Evolutionary conservation across 2,888 invertebrate genomes (phyloP).

Genomic region (Antheraea assamensis): DNA sequence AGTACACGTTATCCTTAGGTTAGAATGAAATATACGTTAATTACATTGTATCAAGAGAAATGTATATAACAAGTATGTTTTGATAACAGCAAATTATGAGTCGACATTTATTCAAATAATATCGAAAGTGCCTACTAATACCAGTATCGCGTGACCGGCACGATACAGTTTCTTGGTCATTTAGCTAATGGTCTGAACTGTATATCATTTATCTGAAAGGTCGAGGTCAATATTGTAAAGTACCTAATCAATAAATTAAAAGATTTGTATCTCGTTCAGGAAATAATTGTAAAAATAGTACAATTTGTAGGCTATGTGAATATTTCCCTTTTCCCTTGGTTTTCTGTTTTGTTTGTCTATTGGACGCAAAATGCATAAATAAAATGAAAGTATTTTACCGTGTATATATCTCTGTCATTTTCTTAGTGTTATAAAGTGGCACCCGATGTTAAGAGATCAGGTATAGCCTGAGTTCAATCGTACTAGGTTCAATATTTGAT

Average conservation of each 20-base stretch:
- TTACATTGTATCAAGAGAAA: no score
- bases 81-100: not conserved
- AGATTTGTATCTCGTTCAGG: not conserved
- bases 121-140: conserved; percentile 27
- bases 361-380: no score
- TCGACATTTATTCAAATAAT: not conserved
- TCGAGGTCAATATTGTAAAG: conserved; percentile 30
- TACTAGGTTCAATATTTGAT: no score
- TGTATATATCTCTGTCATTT: no score
- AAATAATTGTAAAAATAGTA: not conserved
- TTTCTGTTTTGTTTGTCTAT: no score
- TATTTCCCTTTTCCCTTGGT: not conserved
- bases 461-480: no score
- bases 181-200: conserved; percentile 31
- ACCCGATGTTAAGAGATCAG: no score
- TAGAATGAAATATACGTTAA: no score
- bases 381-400: no score
- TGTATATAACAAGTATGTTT: not conserved
- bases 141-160: conserved; percentile 37
- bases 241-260: not conserved
- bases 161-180: conserved; percentile 26
- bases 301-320: not conserved
- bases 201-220: conserved; percentile 33
- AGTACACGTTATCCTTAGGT: no score
- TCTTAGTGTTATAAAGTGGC: no score